Evolutionary conservation across 2,113 vertebrate species (phyloP).

Genomic region (Phainopepla nitens): DNA sequence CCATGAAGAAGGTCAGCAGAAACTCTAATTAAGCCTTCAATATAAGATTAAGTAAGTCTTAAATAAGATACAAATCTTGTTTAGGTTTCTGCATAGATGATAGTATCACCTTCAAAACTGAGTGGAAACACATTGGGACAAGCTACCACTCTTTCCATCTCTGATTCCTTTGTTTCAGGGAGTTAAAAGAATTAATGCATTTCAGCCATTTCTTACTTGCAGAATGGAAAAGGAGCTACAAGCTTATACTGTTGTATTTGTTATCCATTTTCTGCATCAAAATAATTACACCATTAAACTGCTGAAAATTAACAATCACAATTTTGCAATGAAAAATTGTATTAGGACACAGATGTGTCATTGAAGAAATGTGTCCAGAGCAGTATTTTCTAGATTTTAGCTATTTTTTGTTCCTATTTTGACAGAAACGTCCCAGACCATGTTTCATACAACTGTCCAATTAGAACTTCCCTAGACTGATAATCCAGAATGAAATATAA

Average conservation of each 20-base stretch:
- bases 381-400: not conserved
- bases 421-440: not conserved
- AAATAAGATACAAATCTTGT: not conserved
- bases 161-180: not conserved
- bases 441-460: not conserved
- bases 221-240: not conserved
- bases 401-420: not conserved
- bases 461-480: not conserved
- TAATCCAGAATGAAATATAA: constrained; percentile 23
- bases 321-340: not conserved
- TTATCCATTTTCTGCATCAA: not conserved
- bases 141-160: not conserved
- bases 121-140: not conserved
- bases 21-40: not conserved
- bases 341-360: not conserved
- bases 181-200: not conserved
- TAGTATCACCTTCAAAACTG: not conserved
- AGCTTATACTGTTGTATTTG: not conserved
- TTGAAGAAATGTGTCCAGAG: not conserved
- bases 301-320: not conserved
- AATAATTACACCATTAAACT: not conserved
- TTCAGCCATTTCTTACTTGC: not conserved
- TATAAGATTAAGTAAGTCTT: not conserved
- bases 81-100: not conserved
- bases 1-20: not conserved